Evolutionary conservation across 1,140 invertebrate genomes (phyloP).

Genomic region (Anagrus nilaparvatae): DNA sequence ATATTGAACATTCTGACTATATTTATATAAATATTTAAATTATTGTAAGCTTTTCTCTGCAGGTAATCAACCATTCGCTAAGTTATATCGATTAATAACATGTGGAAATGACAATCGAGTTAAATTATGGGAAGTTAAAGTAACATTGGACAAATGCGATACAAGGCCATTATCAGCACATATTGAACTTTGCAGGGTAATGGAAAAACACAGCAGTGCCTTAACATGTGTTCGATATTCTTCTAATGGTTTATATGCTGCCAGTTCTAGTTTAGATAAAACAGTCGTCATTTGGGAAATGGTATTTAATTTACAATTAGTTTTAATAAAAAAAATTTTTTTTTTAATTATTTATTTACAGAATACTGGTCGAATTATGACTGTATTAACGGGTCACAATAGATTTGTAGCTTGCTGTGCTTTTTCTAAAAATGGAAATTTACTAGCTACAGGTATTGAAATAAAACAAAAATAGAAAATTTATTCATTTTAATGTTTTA

Average conservation of each 20-base stretch:
- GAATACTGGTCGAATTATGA: slow-evolving; percentile 32
- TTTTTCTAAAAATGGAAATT: slow-evolving; percentile 52
- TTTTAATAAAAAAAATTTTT: slow-evolving; percentile 4
- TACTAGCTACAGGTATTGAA: slow-evolving; percentile 52
- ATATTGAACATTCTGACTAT: background rate
- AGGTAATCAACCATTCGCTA: slow-evolving; percentile 38
- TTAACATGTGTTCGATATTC: slow-evolving; percentile 56
- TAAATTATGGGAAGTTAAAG: slow-evolving; percentile 59
- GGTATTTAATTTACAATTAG: slow-evolving; percentile 18
- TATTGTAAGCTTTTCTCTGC: slow-evolving; percentile 13
- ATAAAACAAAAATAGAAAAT: background rate
- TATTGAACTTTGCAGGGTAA: slow-evolving; percentile 23
- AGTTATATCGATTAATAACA: slow-evolving; percentile 50
- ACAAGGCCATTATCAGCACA: slow-evolving; percentile 19
- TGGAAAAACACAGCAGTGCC: slow-evolving; percentile 40
- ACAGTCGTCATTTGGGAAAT: slow-evolving; percentile 60
- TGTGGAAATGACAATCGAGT: slow-evolving; percentile 65
- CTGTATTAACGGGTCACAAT: slow-evolving; percentile 49
- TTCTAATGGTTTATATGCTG: slow-evolving; percentile 47
- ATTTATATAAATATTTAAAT: slow-evolving; percentile 1
- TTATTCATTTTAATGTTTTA: slow-evolving; percentile 2
- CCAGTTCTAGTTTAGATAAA: slow-evolving; percentile 60
- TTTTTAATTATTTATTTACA: slow-evolving; percentile 11
- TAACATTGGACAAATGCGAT: slow-evolving; percentile 26
- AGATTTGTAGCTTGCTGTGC: slow-evolving; percentile 64